phyloP scores from a whole-genome alignment of 2,888 invertebrate species.

The Orthosia gracilis region DNA sequence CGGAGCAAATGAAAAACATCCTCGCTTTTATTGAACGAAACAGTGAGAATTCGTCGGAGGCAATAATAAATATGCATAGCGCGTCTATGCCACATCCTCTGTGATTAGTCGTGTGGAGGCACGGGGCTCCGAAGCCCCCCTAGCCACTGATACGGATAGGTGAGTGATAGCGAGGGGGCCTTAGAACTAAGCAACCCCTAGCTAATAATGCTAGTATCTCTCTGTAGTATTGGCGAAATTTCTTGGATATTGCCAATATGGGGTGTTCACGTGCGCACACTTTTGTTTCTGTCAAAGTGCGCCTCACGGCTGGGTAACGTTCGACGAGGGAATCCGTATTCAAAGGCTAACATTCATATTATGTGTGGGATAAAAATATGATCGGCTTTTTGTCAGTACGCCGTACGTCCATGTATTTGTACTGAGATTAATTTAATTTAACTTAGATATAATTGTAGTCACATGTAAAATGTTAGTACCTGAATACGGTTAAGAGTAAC shows the following conservation, averaged over 20 bases:
- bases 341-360: constrained; percentile 56
- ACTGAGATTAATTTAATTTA: background rate
- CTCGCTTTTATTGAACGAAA: constrained; percentile 81
- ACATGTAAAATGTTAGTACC: background rate
- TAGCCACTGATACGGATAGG: constrained; percentile 87
- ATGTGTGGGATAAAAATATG: constrained; percentile 50
- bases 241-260: constrained; percentile 90
- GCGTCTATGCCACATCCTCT: constrained; percentile 90
- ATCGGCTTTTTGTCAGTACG: constrained; percentile 3
- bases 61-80: constrained; percentile 91
- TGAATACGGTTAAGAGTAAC: too few relatives aligned
- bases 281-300: constrained; percentile 86
- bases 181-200: constrained; percentile 84
- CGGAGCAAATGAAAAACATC: constrained; percentile 89
- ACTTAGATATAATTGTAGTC: background rate
- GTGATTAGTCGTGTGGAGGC: constrained; percentile 89
- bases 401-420: background rate
- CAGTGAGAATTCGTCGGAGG: constrained; percentile 87
- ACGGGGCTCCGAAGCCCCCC: constrained; percentile 68
- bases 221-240: constrained; percentile 87
- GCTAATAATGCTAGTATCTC: constrained; percentile 89
- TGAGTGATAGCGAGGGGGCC: constrained; percentile 90
- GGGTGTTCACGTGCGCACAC: constrained; percentile 85
- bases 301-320: constrained; percentile 60
- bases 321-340: constrained; percentile 55